These are phyloP conservation scores for Melanchra persicariae DNA, from an alignment of 2,888 invertebrate genomes.

Conservation along the genomic window DNA sequence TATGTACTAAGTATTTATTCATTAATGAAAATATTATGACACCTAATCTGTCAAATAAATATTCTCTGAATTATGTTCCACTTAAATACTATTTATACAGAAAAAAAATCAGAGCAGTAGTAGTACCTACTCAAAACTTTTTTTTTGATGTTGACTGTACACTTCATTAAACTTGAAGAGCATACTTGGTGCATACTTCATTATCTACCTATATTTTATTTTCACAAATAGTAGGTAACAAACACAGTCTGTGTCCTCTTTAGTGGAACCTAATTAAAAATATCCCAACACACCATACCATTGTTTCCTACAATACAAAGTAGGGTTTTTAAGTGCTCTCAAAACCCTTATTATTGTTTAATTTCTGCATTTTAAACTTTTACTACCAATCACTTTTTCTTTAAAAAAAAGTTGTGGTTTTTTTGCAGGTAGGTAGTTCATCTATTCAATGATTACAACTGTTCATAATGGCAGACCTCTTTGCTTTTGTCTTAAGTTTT, in stretches of 20 bases:
- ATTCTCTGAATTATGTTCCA: neutral
- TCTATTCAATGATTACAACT: conserved; percentile 6
- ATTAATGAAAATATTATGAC: neutral
- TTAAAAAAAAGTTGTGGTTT: neutral
- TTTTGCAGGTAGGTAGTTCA: conserved; percentile 6
- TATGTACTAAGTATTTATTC: neutral
- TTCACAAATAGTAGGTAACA: neutral
- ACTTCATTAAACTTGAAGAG: neutral
- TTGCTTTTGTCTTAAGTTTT: conserved; percentile 23
- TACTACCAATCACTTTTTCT: neutral
- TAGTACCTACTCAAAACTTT: neutral
- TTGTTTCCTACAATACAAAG: neutral
- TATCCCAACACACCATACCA: neutral
- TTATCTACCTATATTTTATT: conserved; percentile 5
- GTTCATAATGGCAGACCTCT: neutral
- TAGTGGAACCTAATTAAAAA: neutral
- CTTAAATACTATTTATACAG: neutral
- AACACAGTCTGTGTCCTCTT: neutral
- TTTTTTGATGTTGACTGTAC: conserved; percentile 14
- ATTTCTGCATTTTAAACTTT: neutral
- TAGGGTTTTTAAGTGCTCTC: neutral
- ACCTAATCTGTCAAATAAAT: conserved; percentile 1
- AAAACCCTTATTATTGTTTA: neutral
- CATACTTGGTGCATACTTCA: neutral
- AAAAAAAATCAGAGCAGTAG: neutral